Conservation (phyloP, 2,888 invertebrate species). For the Melinaea menophilus region DNA sequence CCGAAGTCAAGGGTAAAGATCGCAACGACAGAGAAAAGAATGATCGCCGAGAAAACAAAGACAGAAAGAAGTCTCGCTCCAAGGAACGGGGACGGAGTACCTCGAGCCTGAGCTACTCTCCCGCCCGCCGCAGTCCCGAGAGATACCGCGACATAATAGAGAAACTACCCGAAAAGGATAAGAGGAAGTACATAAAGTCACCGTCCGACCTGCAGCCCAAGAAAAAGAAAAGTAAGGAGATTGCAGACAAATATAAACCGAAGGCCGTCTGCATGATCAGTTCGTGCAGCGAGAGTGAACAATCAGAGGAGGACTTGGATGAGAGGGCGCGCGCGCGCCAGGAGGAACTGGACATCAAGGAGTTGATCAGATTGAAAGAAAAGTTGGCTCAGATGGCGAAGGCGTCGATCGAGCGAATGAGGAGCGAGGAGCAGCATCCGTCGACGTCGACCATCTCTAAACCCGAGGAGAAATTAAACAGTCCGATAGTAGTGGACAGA, state of each 20-base stretch:
- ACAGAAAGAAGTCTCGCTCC: slow-evolving; percentile 48
- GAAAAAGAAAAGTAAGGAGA: slow-evolving; percentile 47
- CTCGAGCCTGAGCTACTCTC: slow-evolving; percentile 82
- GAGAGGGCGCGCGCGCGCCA: slow-evolving; percentile 65
- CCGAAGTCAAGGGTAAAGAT: slow-evolving; percentile 25
- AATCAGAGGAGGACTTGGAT: slow-evolving; percentile 77
- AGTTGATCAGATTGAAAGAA: slow-evolving; percentile 82
- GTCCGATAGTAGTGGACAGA: slow-evolving; percentile 24
- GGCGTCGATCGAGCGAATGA: slow-evolving; percentile 64
- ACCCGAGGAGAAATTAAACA: slow-evolving; percentile 34
- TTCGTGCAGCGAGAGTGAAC: slow-evolving; percentile 79
- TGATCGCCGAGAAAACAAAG: slow-evolving; percentile 42
- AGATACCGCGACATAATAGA: slow-evolving; percentile 82
- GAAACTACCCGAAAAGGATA: slow-evolving; percentile 75
- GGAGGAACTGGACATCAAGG: slow-evolving; percentile 80
- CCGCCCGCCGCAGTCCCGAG: slow-evolving; percentile 82
- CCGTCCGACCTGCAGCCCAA: slow-evolving; percentile 61
- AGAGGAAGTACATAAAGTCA: slow-evolving; percentile 69
- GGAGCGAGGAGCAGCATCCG: slow-evolving; percentile 46
- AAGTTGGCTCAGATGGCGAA: slow-evolving; percentile 84
- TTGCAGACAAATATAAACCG: slow-evolving; percentile 49
- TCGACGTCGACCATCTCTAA: slow-evolving; percentile 45
- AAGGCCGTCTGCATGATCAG: slow-evolving; percentile 76
- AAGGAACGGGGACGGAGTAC: slow-evolving; percentile 68
- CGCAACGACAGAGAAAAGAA: slow-evolving; percentile 40